These are phyloP conservation scores for Vombatus ursinus DNA, from an alignment of 2,113 vertebrate species.

Conservation along the genomic window DNA sequence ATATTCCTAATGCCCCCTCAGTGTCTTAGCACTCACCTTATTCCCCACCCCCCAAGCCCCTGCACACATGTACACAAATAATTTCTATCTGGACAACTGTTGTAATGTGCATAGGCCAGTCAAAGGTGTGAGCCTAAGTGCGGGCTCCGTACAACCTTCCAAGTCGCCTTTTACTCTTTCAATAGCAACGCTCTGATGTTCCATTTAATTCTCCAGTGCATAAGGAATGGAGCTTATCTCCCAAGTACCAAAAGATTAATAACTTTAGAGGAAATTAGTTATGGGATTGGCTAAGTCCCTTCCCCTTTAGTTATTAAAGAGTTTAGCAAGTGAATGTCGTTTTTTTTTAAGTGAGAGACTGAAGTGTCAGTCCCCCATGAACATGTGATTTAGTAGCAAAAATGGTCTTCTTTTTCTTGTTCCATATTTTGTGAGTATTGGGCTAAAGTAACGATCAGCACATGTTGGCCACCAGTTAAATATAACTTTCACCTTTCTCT, in stretches of 20 bases:
- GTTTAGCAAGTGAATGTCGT: not conserved
- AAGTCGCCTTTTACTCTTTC: not conserved
- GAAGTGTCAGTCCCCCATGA: not conserved
- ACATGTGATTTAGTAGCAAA: not conserved
- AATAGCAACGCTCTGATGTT: not conserved
- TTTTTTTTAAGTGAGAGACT: not conserved
- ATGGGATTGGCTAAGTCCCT: not conserved
- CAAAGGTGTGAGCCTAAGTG: not conserved
- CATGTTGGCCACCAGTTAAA: not conserved
- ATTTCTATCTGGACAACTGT: constrained; percentile 41
- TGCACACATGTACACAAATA: not conserved
- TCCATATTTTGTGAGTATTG: not conserved
- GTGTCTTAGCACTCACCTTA: not conserved
- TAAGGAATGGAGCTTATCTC: not conserved
- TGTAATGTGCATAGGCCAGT: not conserved
- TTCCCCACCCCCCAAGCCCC: not conserved
- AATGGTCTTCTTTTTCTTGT: not conserved
- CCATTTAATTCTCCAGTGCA: not conserved
- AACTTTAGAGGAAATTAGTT: not conserved
- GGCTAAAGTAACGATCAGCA: not conserved
- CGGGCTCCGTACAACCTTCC: not conserved
- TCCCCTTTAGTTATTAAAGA: not conserved
- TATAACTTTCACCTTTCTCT: not conserved
- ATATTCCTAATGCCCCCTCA: not conserved
- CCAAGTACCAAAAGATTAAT: not conserved